Conservation (phyloP, 2,888 invertebrate genomes). For the Erannis defoliaria region DNA sequence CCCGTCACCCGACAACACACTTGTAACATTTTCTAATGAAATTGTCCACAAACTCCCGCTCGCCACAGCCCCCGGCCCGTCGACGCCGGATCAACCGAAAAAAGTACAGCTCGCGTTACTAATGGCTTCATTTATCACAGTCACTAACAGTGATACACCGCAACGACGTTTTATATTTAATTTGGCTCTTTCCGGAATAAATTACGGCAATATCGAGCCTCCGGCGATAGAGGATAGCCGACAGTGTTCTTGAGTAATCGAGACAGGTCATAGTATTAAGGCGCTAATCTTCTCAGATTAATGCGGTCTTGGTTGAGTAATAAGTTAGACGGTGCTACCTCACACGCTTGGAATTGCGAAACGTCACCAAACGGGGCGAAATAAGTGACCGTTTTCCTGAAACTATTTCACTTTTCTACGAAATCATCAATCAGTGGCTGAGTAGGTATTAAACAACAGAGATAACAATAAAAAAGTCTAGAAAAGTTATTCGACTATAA, state of each 20-base stretch:
- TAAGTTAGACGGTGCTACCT: slow-evolving; percentile 68
- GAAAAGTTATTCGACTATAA: slow-evolving; percentile 63
- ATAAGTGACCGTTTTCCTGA: slow-evolving; percentile 56
- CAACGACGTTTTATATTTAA: slow-evolving; percentile 86
- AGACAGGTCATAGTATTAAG: slow-evolving; percentile 74
- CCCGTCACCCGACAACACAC: slow-evolving; percentile 80
- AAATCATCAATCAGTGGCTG: slow-evolving; percentile 54
- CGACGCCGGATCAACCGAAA: slow-evolving; percentile 85
- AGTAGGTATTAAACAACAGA: slow-evolving; percentile 46
- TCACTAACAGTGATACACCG: slow-evolving; percentile 86
- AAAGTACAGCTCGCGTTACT: slow-evolving; percentile 86
- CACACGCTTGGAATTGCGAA: slow-evolving; percentile 65
- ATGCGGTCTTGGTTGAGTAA: slow-evolving; percentile 81
- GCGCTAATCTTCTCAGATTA: slow-evolving; percentile 79
- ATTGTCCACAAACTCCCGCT: slow-evolving; percentile 84
- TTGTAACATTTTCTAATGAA: slow-evolving; percentile 86
- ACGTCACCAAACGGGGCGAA: slow-evolving; percentile 53
- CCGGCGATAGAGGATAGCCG: slow-evolving; percentile 76
- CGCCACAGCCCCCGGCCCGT: slow-evolving; percentile 78
- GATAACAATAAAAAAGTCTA: slow-evolving; percentile 54
- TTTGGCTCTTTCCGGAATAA: slow-evolving; percentile 83
- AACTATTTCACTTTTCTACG: slow-evolving; percentile 55
- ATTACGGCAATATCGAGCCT: slow-evolving; percentile 81
- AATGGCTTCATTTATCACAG: slow-evolving; percentile 87
- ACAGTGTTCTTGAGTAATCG: slow-evolving; percentile 76